A percentile compares a stretch with the other conserved stretches of the same genome.
Evolutionary conservation across 2,888 invertebrate genomes (phyloP).

Genomic region (Unio pictorum): DNA sequence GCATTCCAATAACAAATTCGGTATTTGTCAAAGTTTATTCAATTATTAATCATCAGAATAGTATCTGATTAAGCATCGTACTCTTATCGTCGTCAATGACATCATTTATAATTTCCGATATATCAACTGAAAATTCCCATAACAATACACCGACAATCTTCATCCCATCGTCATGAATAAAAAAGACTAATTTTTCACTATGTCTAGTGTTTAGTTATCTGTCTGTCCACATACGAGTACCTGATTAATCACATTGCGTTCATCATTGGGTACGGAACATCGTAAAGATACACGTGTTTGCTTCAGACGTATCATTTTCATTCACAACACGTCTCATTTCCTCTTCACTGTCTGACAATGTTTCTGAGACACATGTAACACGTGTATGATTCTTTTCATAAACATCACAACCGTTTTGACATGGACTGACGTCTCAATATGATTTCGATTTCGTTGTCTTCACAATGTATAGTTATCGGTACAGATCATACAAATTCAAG

Average conservation of each 20-base stretch:
- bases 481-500: slow-evolving; percentile 14
- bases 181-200: slow-evolving; percentile 14
- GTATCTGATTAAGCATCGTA: background rate
- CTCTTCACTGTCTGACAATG: too few relatives aligned
- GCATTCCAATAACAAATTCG: too few relatives aligned
- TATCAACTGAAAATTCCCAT: slow-evolving; percentile 7
- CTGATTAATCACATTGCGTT: too few relatives aligned
- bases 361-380: too few relatives aligned
- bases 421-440: slow-evolving; percentile 7
- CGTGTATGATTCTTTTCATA: slow-evolving; percentile 6
- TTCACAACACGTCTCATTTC: too few relatives aligned
- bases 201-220: slow-evolving; percentile 7
- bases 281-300: too few relatives aligned
- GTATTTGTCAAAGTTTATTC: too few relatives aligned
- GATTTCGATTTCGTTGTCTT: slow-evolving; percentile 5
- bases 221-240: slow-evolving; percentile 10
- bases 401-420: slow-evolving; percentile 27
- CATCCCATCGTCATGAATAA: slow-evolving; percentile 16
- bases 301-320: too few relatives aligned
- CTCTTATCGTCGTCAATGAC: slow-evolving; percentile 2
- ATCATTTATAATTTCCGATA: slow-evolving; percentile 3
- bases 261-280: too few relatives aligned
- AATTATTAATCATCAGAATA: too few relatives aligned
- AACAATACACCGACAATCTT: slow-evolving; percentile 4
- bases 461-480: slow-evolving; percentile 11